phyloP scores from a whole-genome alignment of 2,888 invertebrate species.

The Hylaea fasciaria region DNA sequence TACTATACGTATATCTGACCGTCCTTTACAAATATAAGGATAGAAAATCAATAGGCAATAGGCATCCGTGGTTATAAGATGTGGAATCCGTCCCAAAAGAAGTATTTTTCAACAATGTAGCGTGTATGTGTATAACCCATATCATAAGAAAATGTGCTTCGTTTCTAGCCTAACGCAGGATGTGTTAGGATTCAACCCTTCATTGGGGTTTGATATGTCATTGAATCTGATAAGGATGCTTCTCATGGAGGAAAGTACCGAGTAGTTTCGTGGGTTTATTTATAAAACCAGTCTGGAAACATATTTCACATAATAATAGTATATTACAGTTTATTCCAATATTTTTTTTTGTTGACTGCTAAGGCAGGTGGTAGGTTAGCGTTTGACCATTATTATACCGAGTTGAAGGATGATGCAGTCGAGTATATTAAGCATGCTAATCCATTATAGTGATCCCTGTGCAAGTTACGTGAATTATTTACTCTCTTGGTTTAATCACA shows the following conservation, averaged over 20 bases:
- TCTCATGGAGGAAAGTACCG: too few species aligned
- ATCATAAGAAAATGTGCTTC: conserved; percentile 3
- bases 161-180: neutral
- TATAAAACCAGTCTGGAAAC: too few species aligned
- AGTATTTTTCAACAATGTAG: conserved; percentile 5
- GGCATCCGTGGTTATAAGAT: conserved; percentile 4
- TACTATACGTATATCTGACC: neutral
- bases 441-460: neutral
- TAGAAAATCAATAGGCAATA: conserved; percentile 4
- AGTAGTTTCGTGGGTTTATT: too few species aligned
- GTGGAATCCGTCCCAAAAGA: neutral
- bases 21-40: neutral
- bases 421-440: too few species aligned
- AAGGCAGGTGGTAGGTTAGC: too few species aligned
- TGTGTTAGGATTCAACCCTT: neutral
- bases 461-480: neutral
- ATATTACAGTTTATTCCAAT: too few species aligned
- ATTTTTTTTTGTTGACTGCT: too few species aligned
- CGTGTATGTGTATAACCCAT: neutral
- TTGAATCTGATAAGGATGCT: too few species aligned
- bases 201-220: neutral
- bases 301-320: too few species aligned
- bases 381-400: too few species aligned
- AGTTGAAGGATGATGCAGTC: too few species aligned
- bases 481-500: neutral